Conservation (phyloP, 1,140 invertebrate species). For the Melipona quadrifasciata region DNA sequence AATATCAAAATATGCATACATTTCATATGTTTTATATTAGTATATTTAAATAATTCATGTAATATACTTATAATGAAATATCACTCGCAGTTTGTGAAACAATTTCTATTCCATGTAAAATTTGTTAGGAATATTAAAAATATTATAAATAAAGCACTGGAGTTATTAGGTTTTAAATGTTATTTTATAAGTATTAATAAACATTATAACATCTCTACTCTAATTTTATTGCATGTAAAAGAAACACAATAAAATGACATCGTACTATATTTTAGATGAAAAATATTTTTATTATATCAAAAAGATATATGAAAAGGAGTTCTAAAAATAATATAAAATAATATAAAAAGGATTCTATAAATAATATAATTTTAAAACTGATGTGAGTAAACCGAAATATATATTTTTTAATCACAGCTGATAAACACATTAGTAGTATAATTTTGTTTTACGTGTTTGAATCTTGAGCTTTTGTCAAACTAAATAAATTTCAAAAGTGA, state of each 20-base stretch:
- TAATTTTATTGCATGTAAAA: neutral
- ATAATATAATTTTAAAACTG: neutral
- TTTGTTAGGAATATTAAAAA: neutral
- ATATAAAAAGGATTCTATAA: no score
- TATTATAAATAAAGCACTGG: neutral
- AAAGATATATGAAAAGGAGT: neutral
- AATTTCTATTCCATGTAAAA: neutral
- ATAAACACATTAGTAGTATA: neutral
- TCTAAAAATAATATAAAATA: neutral
- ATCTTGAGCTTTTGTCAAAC: neutral
- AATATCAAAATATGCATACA: neutral
- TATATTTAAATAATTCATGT: neutral
- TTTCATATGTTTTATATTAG: neutral
- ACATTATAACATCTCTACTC: neutral
- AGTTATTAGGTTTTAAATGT: neutral
- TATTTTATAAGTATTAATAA: neutral
- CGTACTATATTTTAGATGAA: neutral
- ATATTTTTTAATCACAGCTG: slow-evolving; percentile 1
- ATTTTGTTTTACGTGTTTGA: neutral
- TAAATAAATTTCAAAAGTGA: neutral
- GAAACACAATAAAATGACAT: neutral
- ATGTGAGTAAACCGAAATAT: neutral
- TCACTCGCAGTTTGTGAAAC: neutral
- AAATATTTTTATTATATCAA: neutral
- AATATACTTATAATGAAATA: neutral